Base-by-base conservation (phyloP, 1,140 invertebrate species). In the Trachymyrmex cornetzi region DNA sequence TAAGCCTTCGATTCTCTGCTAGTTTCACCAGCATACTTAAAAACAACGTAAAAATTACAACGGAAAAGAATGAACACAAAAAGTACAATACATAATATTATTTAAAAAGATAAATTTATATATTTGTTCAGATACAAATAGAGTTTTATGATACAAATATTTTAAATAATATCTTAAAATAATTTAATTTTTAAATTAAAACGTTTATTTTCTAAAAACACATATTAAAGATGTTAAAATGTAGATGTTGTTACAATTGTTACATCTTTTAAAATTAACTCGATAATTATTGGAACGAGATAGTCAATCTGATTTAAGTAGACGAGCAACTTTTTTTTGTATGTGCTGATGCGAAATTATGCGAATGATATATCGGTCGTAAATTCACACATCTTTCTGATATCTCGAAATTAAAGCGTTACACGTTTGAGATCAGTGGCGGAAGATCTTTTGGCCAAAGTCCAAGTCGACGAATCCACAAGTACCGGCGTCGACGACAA, bases 391-490 rank as follows among this genome's bases (percentile, higher is more conserved):
- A 2, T 34, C 24, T 86, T 79, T 61, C 22, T 19, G 16, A 61
- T 30, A 59, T 86, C 88, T 90, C 66, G 72, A 86, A 55, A 91
- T 85, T 66, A 67, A 53, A 55, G 66, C 48, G 50, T 34, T 67
- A 44, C 4, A 55, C 9, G 27, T 57, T 74, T 59, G 79, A 86
- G 27, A 87, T 89, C 74, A 72, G 55, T 67, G 67, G 55, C 22
- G 53, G 75, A 66, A 82, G 24, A 66, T 72, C 59, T 64, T 57
- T 79, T 92, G 92, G 92, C 88, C 4, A 27, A 14, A 14, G 61
- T 86, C 88, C 90, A 92, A 90, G 63, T 63, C 86, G 80, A 69
- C 66, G 85, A 77, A 77, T 88, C 50, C 72, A 69, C 57, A 72
- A 55, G 44, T 82, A 30, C 48, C 74, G 75, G 55, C 79, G 66